Conservation (phyloP, 2,888 invertebrate genomes). For the Drosophila multiciliata region DNA sequence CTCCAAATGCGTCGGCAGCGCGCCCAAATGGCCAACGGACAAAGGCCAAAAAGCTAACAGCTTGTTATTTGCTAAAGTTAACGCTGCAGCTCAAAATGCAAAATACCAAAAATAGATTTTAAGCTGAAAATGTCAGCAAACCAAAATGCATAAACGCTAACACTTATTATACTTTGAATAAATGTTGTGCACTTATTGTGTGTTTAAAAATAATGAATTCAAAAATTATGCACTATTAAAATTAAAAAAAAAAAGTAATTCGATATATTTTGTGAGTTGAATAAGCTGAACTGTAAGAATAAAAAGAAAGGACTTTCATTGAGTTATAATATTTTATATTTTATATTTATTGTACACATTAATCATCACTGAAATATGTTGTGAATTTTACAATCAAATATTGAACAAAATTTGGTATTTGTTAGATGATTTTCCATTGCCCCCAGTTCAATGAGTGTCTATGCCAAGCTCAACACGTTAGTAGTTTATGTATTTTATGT, state of each 20-base stretch:
- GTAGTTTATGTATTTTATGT: background rate
- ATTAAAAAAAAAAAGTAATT: background rate
- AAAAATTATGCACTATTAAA: conserved; percentile 39
- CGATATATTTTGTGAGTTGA: background rate
- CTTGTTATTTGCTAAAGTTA: conserved; percentile 66
- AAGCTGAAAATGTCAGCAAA: conserved; percentile 17
- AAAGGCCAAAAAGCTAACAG: conserved; percentile 16
- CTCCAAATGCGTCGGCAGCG: conserved; percentile 26
- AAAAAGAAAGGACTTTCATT: background rate
- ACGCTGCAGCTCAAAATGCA: conserved; percentile 33
- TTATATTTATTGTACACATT: background rate
- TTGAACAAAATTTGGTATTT: background rate
- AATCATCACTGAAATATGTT: background rate
- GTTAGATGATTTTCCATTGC: background rate
- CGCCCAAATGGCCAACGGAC: conserved; percentile 17
- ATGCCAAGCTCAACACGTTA: background rate
- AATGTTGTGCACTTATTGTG: conserved; percentile 9
- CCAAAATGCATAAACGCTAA: conserved; percentile 41
- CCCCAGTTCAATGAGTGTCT: background rate
- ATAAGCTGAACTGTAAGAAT: background rate
- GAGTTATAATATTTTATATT: background rate
- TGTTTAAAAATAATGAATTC: conserved; percentile 47
- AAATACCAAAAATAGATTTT: conserved; percentile 21
- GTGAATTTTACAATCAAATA: background rate
- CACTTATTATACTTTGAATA: conserved; percentile 29